These are phyloP conservation scores for Ctenosaura bakeri DNA, from an alignment of 2,797 vertebrate species.

Conservation along the genomic window DNA sequence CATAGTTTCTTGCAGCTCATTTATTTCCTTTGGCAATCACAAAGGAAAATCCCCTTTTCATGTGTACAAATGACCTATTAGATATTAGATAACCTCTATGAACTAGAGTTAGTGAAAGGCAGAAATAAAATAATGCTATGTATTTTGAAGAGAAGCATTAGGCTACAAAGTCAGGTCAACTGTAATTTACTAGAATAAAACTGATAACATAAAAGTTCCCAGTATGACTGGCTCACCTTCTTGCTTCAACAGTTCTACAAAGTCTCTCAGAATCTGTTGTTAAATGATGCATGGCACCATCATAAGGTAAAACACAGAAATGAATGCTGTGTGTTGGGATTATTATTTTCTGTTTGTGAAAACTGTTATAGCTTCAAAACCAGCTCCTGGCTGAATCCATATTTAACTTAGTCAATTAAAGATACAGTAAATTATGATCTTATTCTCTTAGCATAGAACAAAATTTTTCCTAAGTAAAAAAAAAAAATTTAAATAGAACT, in stretches of 20 bases:
- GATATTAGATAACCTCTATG: background rate
- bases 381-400: background rate
- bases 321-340: slow-evolving; percentile 24
- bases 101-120: background rate
- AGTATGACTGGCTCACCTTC: slow-evolving; percentile 45
- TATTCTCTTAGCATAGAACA: slow-evolving; percentile 25
- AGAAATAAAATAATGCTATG: background rate
- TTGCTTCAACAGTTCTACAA: background rate
- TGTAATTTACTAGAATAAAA: slow-evolving; percentile 32
- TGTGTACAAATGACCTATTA: background rate
- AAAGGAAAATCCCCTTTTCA: slow-evolving; percentile 10
- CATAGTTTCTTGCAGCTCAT: background rate
- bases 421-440: background rate
- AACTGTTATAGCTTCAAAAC: slow-evolving; percentile 1
- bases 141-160: slow-evolving; percentile 21
- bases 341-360: background rate
- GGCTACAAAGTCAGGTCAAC: background rate
- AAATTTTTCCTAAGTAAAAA: slow-evolving; percentile 31
- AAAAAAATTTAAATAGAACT: slow-evolving; percentile 63
- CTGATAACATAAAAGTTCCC: slow-evolving; percentile 7
- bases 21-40: background rate
- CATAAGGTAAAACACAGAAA: background rate
- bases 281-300: slow-evolving; percentile 9
- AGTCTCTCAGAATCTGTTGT: slow-evolving; percentile 5
- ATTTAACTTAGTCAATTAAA: slow-evolving; percentile 21